Evolutionary conservation across 2,113 vertebrate species (phyloP).

Genomic region (Actenoides lindsayi): DNA sequence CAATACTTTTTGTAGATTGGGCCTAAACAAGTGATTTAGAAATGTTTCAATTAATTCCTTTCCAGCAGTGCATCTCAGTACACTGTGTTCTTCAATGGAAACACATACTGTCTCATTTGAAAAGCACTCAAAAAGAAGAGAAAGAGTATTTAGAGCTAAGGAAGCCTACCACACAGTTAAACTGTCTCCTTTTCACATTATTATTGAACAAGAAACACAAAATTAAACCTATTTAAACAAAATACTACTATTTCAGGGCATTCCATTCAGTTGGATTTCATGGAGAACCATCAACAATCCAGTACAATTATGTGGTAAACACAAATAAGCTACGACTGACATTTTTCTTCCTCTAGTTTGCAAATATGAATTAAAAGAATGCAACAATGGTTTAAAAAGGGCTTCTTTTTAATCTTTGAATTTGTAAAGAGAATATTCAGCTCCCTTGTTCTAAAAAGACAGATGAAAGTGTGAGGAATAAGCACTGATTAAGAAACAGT

Average conservation of each 20-base stretch:
- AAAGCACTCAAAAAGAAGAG: neutral
- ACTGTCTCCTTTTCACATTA: constrained; percentile 12
- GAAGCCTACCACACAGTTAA: neutral
- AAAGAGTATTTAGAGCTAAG: neutral
- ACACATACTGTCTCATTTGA: neutral
- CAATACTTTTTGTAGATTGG: neutral
- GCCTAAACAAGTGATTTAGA: neutral
- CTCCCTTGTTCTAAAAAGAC: neutral
- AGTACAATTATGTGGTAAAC: neutral
- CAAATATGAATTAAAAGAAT: neutral
- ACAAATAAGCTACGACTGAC: neutral
- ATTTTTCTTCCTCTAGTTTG: constrained; percentile 1
- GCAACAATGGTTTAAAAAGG: neutral
- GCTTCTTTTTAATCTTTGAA: neutral
- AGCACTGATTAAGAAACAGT: neutral
- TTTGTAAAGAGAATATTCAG: neutral
- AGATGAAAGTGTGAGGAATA: neutral
- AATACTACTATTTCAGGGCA: constrained; percentile 25
- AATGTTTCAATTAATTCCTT: constrained; percentile 10
- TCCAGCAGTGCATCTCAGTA: constrained; percentile 20
- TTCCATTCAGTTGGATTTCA: constrained; percentile 44
- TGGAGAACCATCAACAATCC: neutral
- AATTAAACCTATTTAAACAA: constrained; percentile 21
- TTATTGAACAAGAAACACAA: neutral
- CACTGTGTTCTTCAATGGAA: constrained; percentile 16